Percentiles rank a stretch among this genome's conserved stretches.
These are phyloP conservation scores for Benitochromis conjunctus DNA, from an alignment of 2,113 vertebrate species.

Conservation along the genomic window DNA sequence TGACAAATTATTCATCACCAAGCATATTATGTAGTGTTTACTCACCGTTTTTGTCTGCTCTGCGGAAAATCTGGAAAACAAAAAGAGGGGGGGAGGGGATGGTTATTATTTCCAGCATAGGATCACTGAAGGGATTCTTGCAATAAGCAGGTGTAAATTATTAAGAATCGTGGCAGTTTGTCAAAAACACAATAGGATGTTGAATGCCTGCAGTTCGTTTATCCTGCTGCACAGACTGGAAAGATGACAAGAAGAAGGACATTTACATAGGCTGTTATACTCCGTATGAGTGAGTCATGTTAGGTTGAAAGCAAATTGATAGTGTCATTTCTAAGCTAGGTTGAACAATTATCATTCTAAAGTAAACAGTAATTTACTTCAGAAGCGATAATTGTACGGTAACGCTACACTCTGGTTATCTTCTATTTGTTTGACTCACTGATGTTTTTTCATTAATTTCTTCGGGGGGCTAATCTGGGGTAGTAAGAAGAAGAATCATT, in stretches of 20 bases:
- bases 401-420: background rate
- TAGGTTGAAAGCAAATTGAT: background rate
- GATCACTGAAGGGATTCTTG: background rate
- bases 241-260: background rate
- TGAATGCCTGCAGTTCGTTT: background rate
- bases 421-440: background rate
- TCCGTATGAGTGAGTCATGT: background rate
- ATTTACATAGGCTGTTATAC: background rate
- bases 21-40: background rate
- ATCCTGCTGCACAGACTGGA: background rate
- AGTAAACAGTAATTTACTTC: background rate
- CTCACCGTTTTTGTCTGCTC: conserved; percentile 79
- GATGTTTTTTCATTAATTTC: rapidly evolving
- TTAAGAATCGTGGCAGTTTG: background rate
- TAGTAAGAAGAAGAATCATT: background rate
- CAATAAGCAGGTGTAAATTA: background rate
- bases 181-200: background rate
- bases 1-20: background rate
- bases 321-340: background rate
- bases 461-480: background rate
- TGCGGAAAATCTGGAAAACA: conserved; percentile 72
- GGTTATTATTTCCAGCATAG: background rate
- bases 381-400: background rate
- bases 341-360: background rate
- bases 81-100: background rate